These are phyloP conservation scores for Ianthella basta DNA, from an alignment of 37 sponge, comb jelly and placozoan genomes.

Conservation along the genomic window DNA sequence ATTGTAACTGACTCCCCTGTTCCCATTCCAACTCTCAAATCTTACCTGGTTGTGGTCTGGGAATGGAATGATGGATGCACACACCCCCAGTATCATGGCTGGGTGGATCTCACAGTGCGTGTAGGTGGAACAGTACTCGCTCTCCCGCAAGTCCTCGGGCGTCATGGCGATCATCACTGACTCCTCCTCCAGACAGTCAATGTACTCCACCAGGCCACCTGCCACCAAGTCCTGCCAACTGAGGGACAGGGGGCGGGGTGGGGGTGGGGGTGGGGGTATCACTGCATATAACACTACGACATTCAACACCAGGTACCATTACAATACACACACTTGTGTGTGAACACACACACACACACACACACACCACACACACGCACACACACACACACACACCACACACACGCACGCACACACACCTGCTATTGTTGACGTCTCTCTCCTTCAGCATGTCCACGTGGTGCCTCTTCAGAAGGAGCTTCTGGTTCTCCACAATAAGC, in stretches of 20 bases:
- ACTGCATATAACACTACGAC: background rate
- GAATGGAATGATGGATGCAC: constrained; percentile 98
- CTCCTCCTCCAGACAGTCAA: constrained; percentile 99
- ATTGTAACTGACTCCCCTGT: background rate
- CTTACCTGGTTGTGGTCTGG: constrained; percentile 97
- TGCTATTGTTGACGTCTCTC: constrained; percentile 91
- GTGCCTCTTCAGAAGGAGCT: constrained; percentile 90
- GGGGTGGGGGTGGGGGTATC: background rate
- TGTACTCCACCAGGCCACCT: constrained; percentile 98
- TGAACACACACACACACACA: background rate
- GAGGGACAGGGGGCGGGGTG: background rate
- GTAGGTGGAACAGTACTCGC: constrained; percentile 95
- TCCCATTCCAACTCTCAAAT: background rate
- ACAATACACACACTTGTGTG: background rate
- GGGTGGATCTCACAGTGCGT: constrained; percentile 99
- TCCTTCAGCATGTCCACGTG: constrained; percentile 97
- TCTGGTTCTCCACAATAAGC: constrained; percentile 99
- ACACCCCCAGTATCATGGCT: constrained; percentile 99
- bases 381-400: background rate
- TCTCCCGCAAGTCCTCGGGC: constrained; percentile 89
- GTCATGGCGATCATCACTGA: constrained; percentile 99
- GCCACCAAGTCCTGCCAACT: constrained; percentile 99
- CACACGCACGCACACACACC: constrained; percentile 37
- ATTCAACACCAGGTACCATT: background rate
- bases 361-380: background rate